Percentiles rank a stretch among this genome's conserved stretches.
Evolutionary conservation across 2,888 invertebrate species (phyloP).

Genomic region (Apodemia hepburni): DNA sequence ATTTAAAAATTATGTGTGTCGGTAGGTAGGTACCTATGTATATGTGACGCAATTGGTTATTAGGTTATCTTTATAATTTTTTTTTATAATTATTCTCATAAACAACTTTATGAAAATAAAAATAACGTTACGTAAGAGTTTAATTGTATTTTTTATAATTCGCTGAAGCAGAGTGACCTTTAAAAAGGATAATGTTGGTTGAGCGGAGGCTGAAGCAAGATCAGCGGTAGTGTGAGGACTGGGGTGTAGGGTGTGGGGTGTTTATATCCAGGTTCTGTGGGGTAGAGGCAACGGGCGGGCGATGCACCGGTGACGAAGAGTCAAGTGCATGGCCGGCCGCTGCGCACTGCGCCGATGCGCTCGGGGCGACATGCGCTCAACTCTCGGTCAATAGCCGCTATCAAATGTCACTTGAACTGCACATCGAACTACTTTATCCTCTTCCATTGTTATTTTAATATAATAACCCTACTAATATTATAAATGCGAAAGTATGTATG

Average conservation of each 20-base stretch:
- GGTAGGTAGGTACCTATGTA: no score
- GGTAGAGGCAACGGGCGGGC: constrained; percentile 52
- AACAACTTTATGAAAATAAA: no score
- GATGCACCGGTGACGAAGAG: constrained; percentile 63
- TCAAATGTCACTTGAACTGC: constrained; percentile 29
- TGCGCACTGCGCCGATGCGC: constrained; percentile 56
- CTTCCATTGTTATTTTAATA: neutral
- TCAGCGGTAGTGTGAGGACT: constrained; percentile 27
- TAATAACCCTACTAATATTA: no score
- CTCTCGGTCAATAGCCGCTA: constrained; percentile 60
- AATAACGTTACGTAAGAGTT: neutral
- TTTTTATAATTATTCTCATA: no score
- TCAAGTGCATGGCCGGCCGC: constrained; percentile 68
- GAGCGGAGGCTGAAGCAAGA: constrained; percentile 32
- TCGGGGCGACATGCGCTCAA: constrained; percentile 50
- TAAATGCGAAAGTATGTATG: no score
- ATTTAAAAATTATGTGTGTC: no score
- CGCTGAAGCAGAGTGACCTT: constrained; percentile 41
- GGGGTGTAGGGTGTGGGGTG: constrained; percentile 25
- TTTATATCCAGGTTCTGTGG: constrained; percentile 30
- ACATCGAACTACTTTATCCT: neutral
- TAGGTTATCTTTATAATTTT: no score
- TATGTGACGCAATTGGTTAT: no score
- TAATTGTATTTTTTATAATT: constrained; percentile 25
- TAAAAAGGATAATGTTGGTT: constrained; percentile 40